These are phyloP conservation scores for Paraplagusia blochii DNA, from an alignment of 2,113 vertebrate species.

Conservation along the genomic window DNA sequence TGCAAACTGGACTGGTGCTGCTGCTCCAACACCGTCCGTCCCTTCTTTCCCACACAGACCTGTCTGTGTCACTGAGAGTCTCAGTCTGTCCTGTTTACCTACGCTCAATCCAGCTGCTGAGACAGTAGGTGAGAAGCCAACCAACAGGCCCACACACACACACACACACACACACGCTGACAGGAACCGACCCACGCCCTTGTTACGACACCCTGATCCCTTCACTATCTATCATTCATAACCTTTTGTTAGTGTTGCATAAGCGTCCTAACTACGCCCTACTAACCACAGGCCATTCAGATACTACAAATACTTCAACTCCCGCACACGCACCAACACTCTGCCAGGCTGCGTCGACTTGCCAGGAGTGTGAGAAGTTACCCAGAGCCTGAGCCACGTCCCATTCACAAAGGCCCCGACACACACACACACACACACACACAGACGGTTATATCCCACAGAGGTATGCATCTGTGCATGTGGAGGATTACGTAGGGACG, in stretches of 20 bases:
- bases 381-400: slow-evolving; percentile 47
- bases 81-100: slow-evolving; percentile 47
- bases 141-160: slow-evolving; percentile 16
- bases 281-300: slow-evolving; percentile 13
- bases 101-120: slow-evolving; percentile 44
- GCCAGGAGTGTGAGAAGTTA: slow-evolving; percentile 43
- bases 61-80: slow-evolving; percentile 38
- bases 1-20: slow-evolving; percentile 45
- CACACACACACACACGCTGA: background rate
- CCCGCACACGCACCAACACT: slow-evolving; percentile 25
- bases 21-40: slow-evolving; percentile 38
- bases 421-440: slow-evolving; percentile 8
- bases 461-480: slow-evolving; percentile 13
- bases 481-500: slow-evolving; percentile 64
- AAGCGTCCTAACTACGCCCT: slow-evolving; percentile 28
- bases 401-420: slow-evolving; percentile 73
- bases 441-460: slow-evolving; percentile 52
- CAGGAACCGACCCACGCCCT: background rate
- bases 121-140: slow-evolving; percentile 36
- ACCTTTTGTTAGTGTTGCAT: slow-evolving; percentile 31
- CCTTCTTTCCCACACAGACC: slow-evolving; percentile 20
- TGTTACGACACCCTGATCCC: slow-evolving; percentile 3
- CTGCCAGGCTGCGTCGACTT: slow-evolving; percentile 46
- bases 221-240: slow-evolving; percentile 16
- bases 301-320: slow-evolving; percentile 27